Percentiles rank a stretch among this genome's conserved stretches.
These are phyloP conservation scores for Dendrolimus houi DNA, from an alignment of 2,888 invertebrate genomes.

Conservation along the genomic window DNA sequence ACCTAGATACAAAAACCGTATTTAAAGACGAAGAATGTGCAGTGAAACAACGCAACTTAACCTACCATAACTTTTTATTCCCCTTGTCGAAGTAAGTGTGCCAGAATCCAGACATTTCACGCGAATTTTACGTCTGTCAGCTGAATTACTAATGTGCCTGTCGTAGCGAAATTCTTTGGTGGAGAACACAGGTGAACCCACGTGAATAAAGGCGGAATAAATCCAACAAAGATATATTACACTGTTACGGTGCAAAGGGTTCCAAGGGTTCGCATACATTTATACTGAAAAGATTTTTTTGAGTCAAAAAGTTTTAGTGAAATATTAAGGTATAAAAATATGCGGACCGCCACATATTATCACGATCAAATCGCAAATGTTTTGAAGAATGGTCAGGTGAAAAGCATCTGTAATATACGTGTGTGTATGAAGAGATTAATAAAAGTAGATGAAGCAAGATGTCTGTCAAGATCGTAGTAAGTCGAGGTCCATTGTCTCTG, in stretches of 20 bases:
- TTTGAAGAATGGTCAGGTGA: too few species aligned
- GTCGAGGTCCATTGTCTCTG: too few species aligned
- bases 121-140: constrained; percentile 3
- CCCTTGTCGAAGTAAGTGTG: background rate
- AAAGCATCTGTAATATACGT: too few species aligned
- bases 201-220: background rate
- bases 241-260: background rate
- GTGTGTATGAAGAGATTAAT: too few species aligned
- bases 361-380: too few species aligned
- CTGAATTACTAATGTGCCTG: constrained; percentile 4
- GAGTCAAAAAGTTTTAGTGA: background rate
- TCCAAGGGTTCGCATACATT: background rate
- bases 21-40: too few species aligned
- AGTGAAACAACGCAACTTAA: background rate
- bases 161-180: constrained; percentile 4
- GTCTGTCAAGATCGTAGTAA: too few species aligned
- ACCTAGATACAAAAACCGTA: too few species aligned
- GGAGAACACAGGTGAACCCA: background rate
- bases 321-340: too few species aligned
- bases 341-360: too few species aligned
- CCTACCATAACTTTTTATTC: background rate
- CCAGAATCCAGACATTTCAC: background rate
- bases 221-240: background rate
- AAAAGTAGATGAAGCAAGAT: too few species aligned
- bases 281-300: background rate